Percentiles rank a stretch among this genome's conserved stretches.
Evolutionary conservation across 92 coral and sea anemone genomes (phyloP).

Genomic region (Actinernus sp.): DNA sequence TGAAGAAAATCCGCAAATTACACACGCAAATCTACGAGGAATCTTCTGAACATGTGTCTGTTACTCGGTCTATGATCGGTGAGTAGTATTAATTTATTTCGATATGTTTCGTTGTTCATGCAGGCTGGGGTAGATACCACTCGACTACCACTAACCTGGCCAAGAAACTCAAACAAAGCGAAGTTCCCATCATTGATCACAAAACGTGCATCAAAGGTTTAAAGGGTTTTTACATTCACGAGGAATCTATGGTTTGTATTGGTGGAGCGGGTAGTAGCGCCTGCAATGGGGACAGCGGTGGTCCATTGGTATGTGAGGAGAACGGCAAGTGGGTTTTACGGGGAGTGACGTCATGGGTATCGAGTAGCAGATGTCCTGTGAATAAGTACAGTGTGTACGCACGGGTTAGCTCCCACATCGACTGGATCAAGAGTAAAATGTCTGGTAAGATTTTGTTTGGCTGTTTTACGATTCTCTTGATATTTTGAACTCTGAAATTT

Average conservation of each 20-base stretch:
- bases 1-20: no score
- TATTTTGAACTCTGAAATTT: no score
- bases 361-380: background rate
- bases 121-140: conserved; percentile 63
- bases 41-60: no score
- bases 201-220: conserved; percentile 13
- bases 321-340: background rate
- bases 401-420: background rate
- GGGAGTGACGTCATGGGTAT: background rate
- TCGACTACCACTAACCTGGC: conserved; percentile 28
- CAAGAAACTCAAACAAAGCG: conserved; percentile 40
- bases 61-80: no score
- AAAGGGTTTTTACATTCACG: conserved; percentile 36
- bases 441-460: background rate
- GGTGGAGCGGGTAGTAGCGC: conserved; percentile 38
- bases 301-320: background rate
- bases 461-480: no score
- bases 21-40: no score
- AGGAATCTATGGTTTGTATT: conserved; percentile 62
- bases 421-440: background rate
- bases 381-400: background rate
- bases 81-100: no score
- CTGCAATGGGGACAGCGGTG: no score
- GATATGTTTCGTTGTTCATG: no score
- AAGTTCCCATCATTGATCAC: conserved; percentile 51